A percentile compares a stretch with the other conserved stretches of the same genome.
Evolutionary conservation across 2,888 invertebrate genomes (phyloP).

Genomic region (Hemistola chrysoprasaria): DNA sequence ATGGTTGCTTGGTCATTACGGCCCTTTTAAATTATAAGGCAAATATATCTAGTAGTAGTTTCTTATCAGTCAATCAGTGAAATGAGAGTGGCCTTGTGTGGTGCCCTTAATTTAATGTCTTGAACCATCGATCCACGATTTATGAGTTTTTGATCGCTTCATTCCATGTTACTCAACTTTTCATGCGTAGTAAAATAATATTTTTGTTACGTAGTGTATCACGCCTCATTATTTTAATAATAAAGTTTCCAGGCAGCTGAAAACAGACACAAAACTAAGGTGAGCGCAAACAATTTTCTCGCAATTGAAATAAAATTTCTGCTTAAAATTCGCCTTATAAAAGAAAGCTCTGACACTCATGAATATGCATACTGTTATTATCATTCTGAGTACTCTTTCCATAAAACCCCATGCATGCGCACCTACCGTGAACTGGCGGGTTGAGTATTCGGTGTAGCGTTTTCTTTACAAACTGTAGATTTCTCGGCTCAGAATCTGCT

Average conservation of each 20-base stretch:
- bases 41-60: no score
- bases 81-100: conserved; percentile 1
- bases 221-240: no score
- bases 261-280: conserved; percentile 3
- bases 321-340: conserved; percentile 18
- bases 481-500: no score
- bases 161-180: background rate
- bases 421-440: conserved; percentile 15
- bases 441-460: no score
- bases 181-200: background rate
- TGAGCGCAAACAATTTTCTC: background rate
- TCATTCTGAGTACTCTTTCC: conserved; percentile 26
- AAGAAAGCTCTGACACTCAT: conserved; percentile 24
- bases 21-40: no score
- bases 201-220: no score
- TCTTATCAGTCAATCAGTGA: background rate
- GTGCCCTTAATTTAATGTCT: conserved; percentile 10
- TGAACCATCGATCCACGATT: conserved; percentile 6
- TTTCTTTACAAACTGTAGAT: no score
- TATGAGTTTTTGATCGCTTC: conserved; percentile 14
- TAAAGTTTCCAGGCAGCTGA: no score
- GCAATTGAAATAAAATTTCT: conserved; percentile 18
- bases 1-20: no score
- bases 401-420: conserved; percentile 25
- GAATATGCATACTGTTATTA: conserved; percentile 29